Percentiles rank a stretch among this genome's conserved stretches.
phyloP scores from a whole-genome alignment of 2,888 invertebrate species.

The Dicyrtomina minuta region DNA sequence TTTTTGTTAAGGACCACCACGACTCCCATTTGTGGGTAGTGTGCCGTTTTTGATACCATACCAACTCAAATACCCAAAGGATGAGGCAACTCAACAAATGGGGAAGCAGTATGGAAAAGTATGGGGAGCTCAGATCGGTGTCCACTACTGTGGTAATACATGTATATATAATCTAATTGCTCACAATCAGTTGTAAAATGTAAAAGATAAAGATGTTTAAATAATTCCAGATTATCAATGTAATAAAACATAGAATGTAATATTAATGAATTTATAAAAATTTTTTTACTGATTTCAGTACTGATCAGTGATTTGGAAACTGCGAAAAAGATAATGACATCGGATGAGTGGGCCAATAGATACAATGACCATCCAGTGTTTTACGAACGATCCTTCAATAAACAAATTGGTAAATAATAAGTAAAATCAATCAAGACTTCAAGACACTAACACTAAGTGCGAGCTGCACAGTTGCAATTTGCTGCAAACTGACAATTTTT shows the following conservation, averaged over 20 bases:
- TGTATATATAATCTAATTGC: neutral
- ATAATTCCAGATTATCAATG: neutral
- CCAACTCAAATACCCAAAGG: neutral
- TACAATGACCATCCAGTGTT: conserved; percentile 27
- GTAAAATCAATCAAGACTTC: too few species aligned
- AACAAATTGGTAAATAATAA: conserved; percentile 30
- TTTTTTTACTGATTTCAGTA: conserved; percentile 6
- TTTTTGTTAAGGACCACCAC: conserved; percentile 16
- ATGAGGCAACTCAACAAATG: neutral
- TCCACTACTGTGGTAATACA: conserved; percentile 21
- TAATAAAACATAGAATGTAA: neutral
- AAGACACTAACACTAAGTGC: too few species aligned
- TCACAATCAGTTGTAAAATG: too few species aligned
- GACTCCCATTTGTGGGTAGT: conserved; percentile 16
- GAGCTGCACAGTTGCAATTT: too few species aligned
- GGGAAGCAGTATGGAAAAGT: conserved; percentile 18
- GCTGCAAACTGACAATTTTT: too few species aligned
- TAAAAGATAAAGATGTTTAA: too few species aligned
- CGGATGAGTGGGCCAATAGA: conserved; percentile 33
- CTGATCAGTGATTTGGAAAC: conserved; percentile 29
- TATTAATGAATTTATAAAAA: neutral
- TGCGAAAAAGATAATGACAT: conserved; percentile 31
- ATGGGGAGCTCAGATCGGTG: conserved; percentile 23
- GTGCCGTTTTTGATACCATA: conserved; percentile 17
- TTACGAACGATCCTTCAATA: conserved; percentile 34